Percentiles rank a stretch among this genome's conserved stretches.
Evolutionary conservation across 2,888 invertebrate genomes (phyloP).

Genomic region (Margaritifera margaritifera): DNA sequence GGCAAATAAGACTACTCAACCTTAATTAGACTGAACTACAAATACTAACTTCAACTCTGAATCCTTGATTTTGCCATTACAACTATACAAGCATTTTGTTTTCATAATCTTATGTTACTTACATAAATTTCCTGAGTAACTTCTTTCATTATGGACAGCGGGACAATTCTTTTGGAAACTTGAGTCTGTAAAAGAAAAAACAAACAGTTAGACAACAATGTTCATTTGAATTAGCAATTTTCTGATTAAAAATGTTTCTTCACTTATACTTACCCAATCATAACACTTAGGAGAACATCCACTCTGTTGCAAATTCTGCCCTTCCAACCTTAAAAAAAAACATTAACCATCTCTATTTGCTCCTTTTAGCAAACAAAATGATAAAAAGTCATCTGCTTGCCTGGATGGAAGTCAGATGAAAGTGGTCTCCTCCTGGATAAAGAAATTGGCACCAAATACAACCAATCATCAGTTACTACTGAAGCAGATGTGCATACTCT

Average conservation of each 20-base stretch:
- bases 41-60: no score
- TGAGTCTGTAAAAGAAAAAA: slow-evolving; percentile 52
- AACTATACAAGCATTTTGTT: slow-evolving; percentile 17
- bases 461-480: no score
- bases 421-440: no score
- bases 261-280: background rate
- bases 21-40: no score
- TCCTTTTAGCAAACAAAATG: no score
- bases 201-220: slow-evolving; percentile 2
- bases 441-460: no score
- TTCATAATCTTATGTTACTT: slow-evolving; percentile 29
- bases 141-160: slow-evolving; percentile 63
- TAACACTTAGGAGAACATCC: background rate
- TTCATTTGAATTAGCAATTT: background rate
- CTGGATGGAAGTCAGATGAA: no score
- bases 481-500: no score
- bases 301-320: background rate
- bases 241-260: background rate
- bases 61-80: no score
- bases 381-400: no score
- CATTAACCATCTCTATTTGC: no score
- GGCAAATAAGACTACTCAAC: background rate
- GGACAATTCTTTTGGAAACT: slow-evolving; percentile 68
- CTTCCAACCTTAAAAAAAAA: no score
- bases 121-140: slow-evolving; percentile 55